phyloP scores from a whole-genome alignment of 2,888 invertebrate species.

The Pollenia labialis region DNA sequence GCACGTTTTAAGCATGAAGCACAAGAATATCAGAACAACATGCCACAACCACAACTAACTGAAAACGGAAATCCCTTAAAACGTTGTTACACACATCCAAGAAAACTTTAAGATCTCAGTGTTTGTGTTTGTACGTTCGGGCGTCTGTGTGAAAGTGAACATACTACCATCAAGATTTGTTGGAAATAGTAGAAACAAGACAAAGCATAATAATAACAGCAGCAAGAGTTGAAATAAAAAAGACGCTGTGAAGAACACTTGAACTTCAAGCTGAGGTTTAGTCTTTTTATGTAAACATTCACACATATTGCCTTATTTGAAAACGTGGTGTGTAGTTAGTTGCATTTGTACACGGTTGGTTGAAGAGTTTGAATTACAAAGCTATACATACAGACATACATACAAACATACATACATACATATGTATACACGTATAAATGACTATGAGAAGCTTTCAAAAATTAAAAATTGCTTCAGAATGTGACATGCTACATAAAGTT shows the following conservation, averaged over 20 bases:
- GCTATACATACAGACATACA: constrained; percentile 7
- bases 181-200: constrained; percentile 46
- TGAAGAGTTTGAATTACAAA: not conserved
- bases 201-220: constrained; percentile 41
- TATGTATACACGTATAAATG: not conserved
- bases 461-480: constrained; percentile 71
- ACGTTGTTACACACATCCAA: constrained; percentile 37
- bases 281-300: constrained; percentile 44
- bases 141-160: constrained; percentile 24
- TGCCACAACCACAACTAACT: constrained; percentile 71
- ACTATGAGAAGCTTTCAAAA: constrained; percentile 60
- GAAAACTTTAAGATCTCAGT: constrained; percentile 13
- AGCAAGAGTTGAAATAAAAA: constrained; percentile 34
- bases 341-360: constrained; percentile 28
- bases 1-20: constrained; percentile 67
- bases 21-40: constrained; percentile 64
- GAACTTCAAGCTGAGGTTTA: constrained; percentile 73
- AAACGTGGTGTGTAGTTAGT: constrained; percentile 27
- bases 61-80: constrained; percentile 72
- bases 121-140: not conserved
- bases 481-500: constrained; percentile 66
- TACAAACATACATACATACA: not conserved
- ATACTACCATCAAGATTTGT: constrained; percentile 45
- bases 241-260: constrained; percentile 66
- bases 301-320: constrained; percentile 4